Evolutionary conservation across 2,888 invertebrate species (phyloP).

Genomic region (Nomada fabriciana): DNA sequence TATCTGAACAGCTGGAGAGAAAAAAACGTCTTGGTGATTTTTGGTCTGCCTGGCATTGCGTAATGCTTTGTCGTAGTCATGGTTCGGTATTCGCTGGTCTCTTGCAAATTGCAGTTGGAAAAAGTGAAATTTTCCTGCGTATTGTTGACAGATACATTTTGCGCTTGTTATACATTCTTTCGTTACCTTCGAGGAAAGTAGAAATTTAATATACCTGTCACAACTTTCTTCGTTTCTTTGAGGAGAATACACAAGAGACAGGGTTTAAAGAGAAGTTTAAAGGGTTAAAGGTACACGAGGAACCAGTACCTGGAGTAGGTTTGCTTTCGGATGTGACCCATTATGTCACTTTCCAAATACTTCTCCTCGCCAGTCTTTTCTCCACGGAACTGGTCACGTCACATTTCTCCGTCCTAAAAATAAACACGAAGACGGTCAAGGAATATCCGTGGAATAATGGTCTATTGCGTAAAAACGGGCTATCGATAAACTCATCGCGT

Average conservation of each 20-base stretch:
- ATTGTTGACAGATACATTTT: background rate
- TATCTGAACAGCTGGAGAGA: background rate
- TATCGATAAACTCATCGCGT: constrained; percentile 24
- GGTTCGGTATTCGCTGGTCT: constrained; percentile 1
- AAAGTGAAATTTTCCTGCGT: constrained; percentile 3
- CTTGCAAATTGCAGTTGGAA: background rate
- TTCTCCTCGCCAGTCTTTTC: constrained; percentile 48
- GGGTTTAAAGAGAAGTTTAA: background rate
- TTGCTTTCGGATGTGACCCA: constrained; percentile 67
- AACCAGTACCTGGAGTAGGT: constrained; percentile 1
- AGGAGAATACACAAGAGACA: too few species aligned
- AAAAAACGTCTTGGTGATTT: constrained; percentile 5
- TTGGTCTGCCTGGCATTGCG: constrained; percentile 22
- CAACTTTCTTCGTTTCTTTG: too few species aligned
- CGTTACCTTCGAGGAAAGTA: too few species aligned
- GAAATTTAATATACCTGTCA: too few species aligned
- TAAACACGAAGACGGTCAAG: background rate
- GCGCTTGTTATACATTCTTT: too few species aligned
- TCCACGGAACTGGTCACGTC: constrained; percentile 26
- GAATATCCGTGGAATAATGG: background rate
- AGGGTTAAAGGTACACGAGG: constrained; percentile 28
- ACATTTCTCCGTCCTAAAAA: constrained; percentile 34
- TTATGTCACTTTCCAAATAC: constrained; percentile 74
- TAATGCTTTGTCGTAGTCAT: constrained; percentile 20
- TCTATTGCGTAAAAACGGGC: constrained; percentile 22